These are phyloP conservation scores for Pungitius pungitius DNA, from an alignment of 2,113 vertebrate species.

Conservation along the genomic window DNA sequence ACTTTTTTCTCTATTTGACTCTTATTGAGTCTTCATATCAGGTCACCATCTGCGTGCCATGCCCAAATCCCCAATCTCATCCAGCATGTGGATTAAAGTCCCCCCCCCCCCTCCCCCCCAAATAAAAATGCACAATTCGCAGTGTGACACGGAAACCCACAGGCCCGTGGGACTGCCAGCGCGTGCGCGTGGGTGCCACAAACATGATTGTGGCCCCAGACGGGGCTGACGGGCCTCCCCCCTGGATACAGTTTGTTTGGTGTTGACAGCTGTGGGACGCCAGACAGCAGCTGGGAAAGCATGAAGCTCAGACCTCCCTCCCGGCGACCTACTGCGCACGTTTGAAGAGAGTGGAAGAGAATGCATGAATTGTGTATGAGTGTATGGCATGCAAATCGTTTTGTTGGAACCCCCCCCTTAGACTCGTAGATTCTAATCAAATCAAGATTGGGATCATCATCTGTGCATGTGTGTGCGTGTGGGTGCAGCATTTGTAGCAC, in stretches of 20 bases:
- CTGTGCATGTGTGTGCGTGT: neutral
- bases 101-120: no score
- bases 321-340: slow-evolving; percentile 42
- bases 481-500: neutral
- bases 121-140: no score
- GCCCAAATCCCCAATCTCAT: slow-evolving; percentile 45
- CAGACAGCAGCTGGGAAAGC: slow-evolving; percentile 76
- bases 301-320: slow-evolving; percentile 47
- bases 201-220: slow-evolving; percentile 34
- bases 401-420: neutral
- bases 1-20: neutral
- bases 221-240: slow-evolving; percentile 15
- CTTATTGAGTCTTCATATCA: slow-evolving; percentile 47
- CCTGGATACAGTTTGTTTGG: slow-evolving; percentile 40
- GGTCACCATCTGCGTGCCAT: slow-evolving; percentile 57
- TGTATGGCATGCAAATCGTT: slow-evolving; percentile 24
- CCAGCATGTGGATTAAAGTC: slow-evolving; percentile 35
- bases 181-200: slow-evolving; percentile 12
- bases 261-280: slow-evolving; percentile 71
- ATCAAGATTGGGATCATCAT: neutral
- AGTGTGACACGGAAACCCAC: slow-evolving; percentile 39
- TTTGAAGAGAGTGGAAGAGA: slow-evolving; percentile 26
- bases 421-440: neutral
- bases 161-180: slow-evolving; percentile 32
- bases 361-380: slow-evolving; percentile 49